Conservation (phyloP, 2,888 invertebrate species). For the Empis stercorea region DNA sequence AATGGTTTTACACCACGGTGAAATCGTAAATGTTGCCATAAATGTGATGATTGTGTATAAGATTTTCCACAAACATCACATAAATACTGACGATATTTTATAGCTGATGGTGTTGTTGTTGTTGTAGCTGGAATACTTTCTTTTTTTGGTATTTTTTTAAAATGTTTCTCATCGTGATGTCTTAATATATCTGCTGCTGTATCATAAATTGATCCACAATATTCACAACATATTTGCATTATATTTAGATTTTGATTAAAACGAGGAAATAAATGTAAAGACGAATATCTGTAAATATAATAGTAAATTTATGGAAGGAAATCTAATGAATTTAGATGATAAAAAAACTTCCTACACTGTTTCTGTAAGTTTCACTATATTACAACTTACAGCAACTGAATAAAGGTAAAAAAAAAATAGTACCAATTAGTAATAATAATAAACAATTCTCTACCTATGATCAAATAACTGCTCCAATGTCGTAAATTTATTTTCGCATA, state of each 20-base stretch:
- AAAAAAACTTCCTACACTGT: too few species aligned
- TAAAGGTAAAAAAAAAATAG: not conserved
- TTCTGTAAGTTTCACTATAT: too few species aligned
- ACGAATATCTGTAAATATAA: conserved; percentile 23
- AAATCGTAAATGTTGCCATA: conserved; percentile 52
- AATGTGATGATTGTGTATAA: conserved; percentile 48
- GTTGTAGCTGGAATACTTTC: conserved; percentile 16
- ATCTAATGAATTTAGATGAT: too few species aligned
- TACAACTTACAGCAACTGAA: too few species aligned
- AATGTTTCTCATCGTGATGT: conserved; percentile 45
- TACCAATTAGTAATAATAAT: not conserved
- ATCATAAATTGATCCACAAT: conserved; percentile 27
- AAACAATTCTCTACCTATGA: conserved; percentile 27
- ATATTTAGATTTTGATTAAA: conserved; percentile 16
- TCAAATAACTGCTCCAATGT: conserved; percentile 30
- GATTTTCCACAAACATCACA: conserved; percentile 50
- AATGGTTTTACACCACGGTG: conserved; percentile 51
- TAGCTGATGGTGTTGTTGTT: conserved; percentile 15
- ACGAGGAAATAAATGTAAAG: conserved; percentile 32
- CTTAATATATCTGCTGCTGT: conserved; percentile 29
- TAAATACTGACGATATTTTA: conserved; percentile 37
- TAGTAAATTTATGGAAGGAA: too few species aligned
- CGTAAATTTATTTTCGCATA: conserved; percentile 29
- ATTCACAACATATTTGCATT: conserved; percentile 29
- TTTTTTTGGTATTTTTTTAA: conserved; percentile 36